These are phyloP conservation scores for Narcine bancroftii DNA, from an alignment of 2,113 vertebrate genomes.

Conservation along the genomic window DNA sequence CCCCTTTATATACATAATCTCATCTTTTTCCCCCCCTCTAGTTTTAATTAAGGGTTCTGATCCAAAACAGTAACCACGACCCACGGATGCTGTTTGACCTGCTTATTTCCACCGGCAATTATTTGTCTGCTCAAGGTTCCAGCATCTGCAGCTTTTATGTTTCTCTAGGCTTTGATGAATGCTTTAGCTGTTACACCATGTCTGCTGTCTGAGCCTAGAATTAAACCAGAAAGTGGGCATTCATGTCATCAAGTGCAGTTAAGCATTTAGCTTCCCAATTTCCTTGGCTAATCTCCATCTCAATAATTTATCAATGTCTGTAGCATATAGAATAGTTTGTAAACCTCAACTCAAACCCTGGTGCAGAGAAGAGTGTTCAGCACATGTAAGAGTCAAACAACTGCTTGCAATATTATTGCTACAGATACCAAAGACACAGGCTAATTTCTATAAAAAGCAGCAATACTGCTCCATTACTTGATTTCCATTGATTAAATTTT, in stretches of 20 bases:
- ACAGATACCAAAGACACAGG: not conserved
- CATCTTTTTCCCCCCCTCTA: too few relatives aligned
- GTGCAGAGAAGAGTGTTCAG: not conserved
- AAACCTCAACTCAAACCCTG: not conserved
- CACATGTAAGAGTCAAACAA: not conserved
- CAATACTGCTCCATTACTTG: not conserved
- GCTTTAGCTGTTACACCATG: not conserved
- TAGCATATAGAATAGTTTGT: not conserved
- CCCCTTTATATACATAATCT: too few relatives aligned
- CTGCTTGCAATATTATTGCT: not conserved
- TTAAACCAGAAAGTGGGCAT: not conserved
- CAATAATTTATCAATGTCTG: not conserved
- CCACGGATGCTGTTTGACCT: too few relatives aligned
- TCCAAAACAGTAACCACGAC: too few relatives aligned
- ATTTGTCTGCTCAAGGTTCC: too few relatives aligned
- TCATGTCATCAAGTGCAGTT: not conserved
- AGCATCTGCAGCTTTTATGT: too few relatives aligned
- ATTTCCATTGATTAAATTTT: not conserved
- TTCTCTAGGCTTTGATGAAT: not conserved
- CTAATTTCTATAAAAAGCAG: not conserved
- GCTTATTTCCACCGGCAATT: too few relatives aligned
- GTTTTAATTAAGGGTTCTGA: too few relatives aligned
- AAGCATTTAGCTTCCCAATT: not conserved
- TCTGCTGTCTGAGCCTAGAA: not conserved
- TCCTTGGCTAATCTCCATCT: not conserved